A percentile compares a stretch with the other conserved stretches of the same genome.
These are phyloP conservation scores for Chloroceryle inda DNA, from an alignment of 2,797 vertebrate genomes.

Conservation along the genomic window DNA sequence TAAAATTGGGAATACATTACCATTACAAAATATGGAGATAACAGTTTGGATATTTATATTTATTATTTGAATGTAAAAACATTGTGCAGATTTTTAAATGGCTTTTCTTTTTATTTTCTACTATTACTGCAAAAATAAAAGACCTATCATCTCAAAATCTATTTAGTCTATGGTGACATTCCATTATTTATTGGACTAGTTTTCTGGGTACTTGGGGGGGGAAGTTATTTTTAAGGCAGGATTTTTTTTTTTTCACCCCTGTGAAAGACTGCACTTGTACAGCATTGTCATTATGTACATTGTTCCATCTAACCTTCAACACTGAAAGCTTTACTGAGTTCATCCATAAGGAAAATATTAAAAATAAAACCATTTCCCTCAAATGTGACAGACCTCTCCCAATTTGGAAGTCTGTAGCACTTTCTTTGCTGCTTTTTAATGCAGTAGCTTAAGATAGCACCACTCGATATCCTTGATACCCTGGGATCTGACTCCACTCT, in stretches of 20 bases:
- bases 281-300: background rate
- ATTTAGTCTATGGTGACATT: background rate
- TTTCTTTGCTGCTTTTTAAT: background rate
- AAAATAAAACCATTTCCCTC: background rate
- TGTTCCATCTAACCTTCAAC: background rate
- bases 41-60: conserved; percentile 51
- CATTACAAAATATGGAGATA: conserved; percentile 48
- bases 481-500: background rate
- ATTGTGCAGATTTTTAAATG: conserved; percentile 41
- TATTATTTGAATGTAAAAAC: conserved; percentile 45
- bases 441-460: background rate
- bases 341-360: background rate
- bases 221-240: background rate
- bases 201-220: background rate
- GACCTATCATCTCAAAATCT: conserved; percentile 37
- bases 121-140: conserved; percentile 50
- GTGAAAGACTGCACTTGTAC: background rate
- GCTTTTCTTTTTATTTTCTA: conserved; percentile 7
- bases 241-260: background rate
- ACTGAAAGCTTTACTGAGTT: background rate
- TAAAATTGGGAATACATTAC: conserved; percentile 59
- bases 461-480: background rate
- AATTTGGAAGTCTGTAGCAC: background rate
- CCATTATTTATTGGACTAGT: conserved; percentile 9
- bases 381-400: background rate